A percentile compares a stretch with the other conserved stretches of the same genome.
These are phyloP conservation scores for Drosophila pandora DNA, from an alignment of 1,140 invertebrate genomes.

Conservation along the genomic window DNA sequence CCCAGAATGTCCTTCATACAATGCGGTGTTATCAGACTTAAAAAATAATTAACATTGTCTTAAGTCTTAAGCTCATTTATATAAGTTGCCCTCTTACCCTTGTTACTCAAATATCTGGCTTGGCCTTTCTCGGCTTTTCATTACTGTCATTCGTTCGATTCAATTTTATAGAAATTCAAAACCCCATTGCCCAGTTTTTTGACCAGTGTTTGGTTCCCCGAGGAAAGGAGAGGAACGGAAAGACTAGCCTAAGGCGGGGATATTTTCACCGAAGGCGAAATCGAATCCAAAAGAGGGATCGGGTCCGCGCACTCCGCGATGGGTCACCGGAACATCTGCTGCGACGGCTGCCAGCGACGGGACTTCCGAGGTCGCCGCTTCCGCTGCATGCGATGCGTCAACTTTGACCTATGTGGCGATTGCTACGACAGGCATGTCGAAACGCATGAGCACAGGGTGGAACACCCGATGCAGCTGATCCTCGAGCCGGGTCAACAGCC, in stretches of 20 bases:
- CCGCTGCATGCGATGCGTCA: constrained; percentile 58
- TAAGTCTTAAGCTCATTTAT: too few relatives aligned
- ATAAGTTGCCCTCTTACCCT: too few relatives aligned
- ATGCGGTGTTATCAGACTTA: too few relatives aligned
- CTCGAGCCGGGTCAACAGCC: constrained; percentile 2
- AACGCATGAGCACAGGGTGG: constrained; percentile 38
- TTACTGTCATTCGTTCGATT: constrained; percentile 8
- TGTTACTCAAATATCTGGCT: not conserved
- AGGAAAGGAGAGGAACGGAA: constrained; percentile 1
- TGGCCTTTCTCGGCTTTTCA: not conserved
- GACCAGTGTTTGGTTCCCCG: constrained; percentile 15
- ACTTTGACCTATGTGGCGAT: constrained; percentile 62
- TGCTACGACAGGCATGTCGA: constrained; percentile 58
- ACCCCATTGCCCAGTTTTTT: constrained; percentile 10
- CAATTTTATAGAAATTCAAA: constrained; percentile 17
- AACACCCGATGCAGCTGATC: constrained; percentile 67
- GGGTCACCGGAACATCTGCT: constrained; percentile 58
- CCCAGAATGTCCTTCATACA: too few relatives aligned
- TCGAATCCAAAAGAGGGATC: not conserved
- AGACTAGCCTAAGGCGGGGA: not conserved
- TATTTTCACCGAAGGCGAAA: not conserved
- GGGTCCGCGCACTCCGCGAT: not conserved
- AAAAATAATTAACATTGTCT: too few relatives aligned
- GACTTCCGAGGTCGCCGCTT: constrained; percentile 58
- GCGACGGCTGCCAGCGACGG: constrained; percentile 57